A percentile compares a stretch with the other conserved stretches of the same genome.
Conservation (phyloP, 2,888 invertebrate genomes). For the Megaustenia siamemsis region DNA sequence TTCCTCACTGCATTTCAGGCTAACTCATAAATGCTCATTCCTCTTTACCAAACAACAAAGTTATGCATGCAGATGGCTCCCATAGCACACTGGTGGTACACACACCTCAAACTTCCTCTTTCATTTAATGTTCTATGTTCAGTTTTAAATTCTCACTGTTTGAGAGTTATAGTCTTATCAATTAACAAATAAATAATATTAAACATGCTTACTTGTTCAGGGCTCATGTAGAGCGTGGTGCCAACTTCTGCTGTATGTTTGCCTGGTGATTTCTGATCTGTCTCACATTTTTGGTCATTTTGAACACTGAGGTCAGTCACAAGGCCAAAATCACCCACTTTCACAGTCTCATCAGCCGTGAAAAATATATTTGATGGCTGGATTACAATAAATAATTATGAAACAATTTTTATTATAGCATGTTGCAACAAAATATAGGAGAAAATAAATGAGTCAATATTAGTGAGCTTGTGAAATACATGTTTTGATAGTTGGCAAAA, state of each 20-base stretch:
- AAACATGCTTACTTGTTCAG: constrained; percentile 88
- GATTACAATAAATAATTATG: constrained; percentile 66
- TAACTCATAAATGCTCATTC: no score
- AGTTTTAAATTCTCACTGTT: no score
- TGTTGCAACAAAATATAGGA: neutral
- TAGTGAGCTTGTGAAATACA: no score
- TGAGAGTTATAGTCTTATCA: no score
- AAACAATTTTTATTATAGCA: no score
- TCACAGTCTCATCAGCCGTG: constrained; percentile 91
- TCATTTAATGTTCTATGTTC: no score
- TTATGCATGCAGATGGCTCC: no score
- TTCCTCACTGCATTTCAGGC: no score
- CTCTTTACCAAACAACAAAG: no score
- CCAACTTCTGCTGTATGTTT: constrained; percentile 84
- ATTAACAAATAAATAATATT: neutral
- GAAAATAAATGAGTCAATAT: neutral
- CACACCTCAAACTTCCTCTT: no score
- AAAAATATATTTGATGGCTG: constrained; percentile 95
- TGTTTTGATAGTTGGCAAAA: no score
- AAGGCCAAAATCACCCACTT: constrained; percentile 99
- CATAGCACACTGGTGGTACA: no score
- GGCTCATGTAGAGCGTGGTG: constrained; percentile 98
- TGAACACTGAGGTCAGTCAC: constrained; percentile 89
- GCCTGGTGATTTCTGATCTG: constrained; percentile 51
- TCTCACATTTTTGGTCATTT: constrained; percentile 55